Percentiles rank a stretch among this genome's conserved stretches.
phyloP scores from a whole-genome alignment of 2,888 invertebrate genomes.

The Teleogryllus oceanicus region DNA sequence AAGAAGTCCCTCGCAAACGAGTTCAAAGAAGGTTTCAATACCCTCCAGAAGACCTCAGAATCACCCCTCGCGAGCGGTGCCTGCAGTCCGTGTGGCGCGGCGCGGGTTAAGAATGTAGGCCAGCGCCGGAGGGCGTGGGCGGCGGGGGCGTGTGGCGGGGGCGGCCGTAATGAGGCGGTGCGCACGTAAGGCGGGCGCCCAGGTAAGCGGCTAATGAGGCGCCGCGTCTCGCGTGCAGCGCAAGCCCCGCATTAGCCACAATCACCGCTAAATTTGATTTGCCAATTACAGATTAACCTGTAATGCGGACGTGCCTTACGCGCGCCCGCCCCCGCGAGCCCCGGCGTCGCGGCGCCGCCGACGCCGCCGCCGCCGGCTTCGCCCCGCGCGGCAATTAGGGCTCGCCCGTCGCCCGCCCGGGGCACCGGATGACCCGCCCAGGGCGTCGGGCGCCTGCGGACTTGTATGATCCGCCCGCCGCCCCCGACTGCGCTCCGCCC shows the following conservation, averaged over 20 bases:
- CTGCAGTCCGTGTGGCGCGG: neutral
- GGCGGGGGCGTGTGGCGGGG: neutral
- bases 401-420: neutral
- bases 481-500: too few relatives aligned
- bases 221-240: neutral
- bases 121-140: neutral
- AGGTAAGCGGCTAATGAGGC: constrained; percentile 9
- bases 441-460: too few relatives aligned
- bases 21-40: too few relatives aligned
- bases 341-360: too few relatives aligned
- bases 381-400: neutral
- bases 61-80: neutral
- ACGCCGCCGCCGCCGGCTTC: neutral
- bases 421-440: too few relatives aligned
- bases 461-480: too few relatives aligned
- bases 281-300: constrained; percentile 18
- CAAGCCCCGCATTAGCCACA: constrained; percentile 10
- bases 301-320: constrained; percentile 9
- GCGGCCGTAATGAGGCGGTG: neutral
- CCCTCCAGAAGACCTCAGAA: too few relatives aligned
- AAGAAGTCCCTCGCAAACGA: too few relatives aligned
- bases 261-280: constrained; percentile 18
- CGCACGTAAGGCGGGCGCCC: constrained; percentile 8
- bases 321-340: neutral
- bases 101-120: neutral